Percentiles rank a stretch among this genome's conserved stretches.
Evolutionary conservation across 2,113 vertebrate species (phyloP).

Genomic region (Helogale parvula): DNA sequence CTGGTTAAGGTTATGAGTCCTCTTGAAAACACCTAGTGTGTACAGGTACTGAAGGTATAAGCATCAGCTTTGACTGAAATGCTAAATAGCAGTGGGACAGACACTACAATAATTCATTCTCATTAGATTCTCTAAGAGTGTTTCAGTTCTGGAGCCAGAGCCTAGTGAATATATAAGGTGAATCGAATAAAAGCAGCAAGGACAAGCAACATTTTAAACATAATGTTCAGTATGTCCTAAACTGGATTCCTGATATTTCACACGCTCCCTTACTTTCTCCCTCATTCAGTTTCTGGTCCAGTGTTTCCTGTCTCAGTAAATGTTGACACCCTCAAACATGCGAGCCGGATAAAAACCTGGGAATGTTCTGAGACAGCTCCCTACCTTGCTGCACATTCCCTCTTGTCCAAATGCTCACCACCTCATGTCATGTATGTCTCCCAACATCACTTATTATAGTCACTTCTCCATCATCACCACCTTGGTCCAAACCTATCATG

Average conservation of each 20-base stretch:
- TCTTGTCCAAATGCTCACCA: neutral
- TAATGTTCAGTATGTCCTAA: neutral
- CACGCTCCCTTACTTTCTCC: accelerated
- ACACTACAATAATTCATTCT: neutral
- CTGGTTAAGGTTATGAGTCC: neutral
- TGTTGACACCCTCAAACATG: neutral
- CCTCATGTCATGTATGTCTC: accelerated
- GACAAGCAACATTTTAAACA: neutral
- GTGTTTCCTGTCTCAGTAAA: neutral
- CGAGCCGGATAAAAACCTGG: neutral
- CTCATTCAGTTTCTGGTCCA: neutral
- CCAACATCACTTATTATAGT: too few relatives aligned
- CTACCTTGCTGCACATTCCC: neutral
- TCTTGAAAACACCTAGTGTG: neutral
- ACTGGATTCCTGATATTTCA: neutral
- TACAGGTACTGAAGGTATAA: neutral
- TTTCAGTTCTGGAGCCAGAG: neutral
- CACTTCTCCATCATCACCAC: neutral
- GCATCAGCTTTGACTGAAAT: neutral
- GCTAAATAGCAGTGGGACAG: neutral
- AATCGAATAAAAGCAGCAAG: neutral
- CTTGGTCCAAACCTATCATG: neutral
- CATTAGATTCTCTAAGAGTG: neutral
- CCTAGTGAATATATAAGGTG: neutral
- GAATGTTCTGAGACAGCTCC: neutral